These are phyloP conservation scores for Tapera naevia DNA, from an alignment of 2,797 vertebrate genomes.

Conservation along the genomic window DNA sequence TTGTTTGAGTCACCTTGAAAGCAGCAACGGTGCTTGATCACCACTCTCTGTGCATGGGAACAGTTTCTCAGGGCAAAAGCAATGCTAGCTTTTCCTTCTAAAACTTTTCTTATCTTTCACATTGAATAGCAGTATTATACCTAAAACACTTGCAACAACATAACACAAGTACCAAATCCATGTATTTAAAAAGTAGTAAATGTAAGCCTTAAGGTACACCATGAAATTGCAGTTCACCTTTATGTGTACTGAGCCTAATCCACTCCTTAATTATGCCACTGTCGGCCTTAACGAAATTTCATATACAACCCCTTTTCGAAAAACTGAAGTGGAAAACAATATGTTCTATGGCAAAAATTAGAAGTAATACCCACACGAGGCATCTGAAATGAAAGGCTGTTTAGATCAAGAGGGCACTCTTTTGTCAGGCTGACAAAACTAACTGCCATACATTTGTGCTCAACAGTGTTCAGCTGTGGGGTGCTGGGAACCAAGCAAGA, in stretches of 20 bases:
- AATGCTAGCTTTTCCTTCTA: not conserved
- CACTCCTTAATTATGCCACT: not conserved
- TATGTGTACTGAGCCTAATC: not conserved
- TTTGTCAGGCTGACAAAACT: not conserved
- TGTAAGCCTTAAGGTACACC: not conserved
- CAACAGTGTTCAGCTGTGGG: not conserved
- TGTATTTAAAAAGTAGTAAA: not conserved
- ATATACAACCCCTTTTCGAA: not conserved
- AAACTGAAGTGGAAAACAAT: not conserved
- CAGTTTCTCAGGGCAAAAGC: not conserved
- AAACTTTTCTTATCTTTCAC: not conserved
- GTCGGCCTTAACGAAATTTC: not conserved
- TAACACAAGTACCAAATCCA: not conserved
- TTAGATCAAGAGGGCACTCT: not conserved
- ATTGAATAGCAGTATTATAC: not conserved
- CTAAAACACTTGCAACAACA: not conserved
- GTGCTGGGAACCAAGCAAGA: not conserved
- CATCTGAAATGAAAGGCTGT: not conserved
- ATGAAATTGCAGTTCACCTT: not conserved
- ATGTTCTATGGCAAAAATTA: not conserved
- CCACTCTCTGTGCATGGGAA: rapidly evolving
- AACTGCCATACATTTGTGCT: not conserved
- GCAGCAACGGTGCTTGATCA: not conserved
- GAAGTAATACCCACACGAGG: not conserved
- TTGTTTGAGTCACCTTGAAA: not conserved